Conservation (phyloP, 2,113 vertebrate species). For the Prunella himalayana region DNA sequence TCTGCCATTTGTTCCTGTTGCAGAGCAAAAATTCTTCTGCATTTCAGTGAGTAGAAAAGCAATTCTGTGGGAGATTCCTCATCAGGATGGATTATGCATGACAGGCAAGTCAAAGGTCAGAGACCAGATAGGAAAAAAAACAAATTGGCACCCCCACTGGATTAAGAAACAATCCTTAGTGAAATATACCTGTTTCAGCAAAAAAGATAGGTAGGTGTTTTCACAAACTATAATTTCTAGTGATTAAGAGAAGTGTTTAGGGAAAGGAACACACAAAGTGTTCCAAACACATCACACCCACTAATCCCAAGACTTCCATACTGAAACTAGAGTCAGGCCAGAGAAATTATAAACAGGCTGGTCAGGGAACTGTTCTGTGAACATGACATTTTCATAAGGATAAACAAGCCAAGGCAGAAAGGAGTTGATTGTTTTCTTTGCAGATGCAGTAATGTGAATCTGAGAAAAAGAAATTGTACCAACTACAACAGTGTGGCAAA, state of each 20-base stretch:
- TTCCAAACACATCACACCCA: neutral
- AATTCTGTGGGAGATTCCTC: neutral
- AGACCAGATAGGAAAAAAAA: neutral
- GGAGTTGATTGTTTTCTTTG: neutral
- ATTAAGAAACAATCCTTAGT: neutral
- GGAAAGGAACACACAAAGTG: neutral
- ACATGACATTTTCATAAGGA: neutral
- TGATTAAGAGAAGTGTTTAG: neutral
- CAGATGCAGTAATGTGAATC: neutral
- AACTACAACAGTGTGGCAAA: neutral
- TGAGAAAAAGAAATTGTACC: neutral
- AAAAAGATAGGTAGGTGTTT: neutral
- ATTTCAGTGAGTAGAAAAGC: neutral
- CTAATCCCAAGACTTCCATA: neutral
- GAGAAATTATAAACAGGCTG: neutral
- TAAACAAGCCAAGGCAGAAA: neutral
- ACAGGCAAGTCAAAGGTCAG: neutral
- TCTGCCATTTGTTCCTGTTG: fast-evolving
- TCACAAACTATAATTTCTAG: neutral
- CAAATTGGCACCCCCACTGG: fast-evolving
- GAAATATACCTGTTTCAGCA: neutral
- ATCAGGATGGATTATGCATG: neutral
- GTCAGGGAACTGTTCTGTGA: neutral
- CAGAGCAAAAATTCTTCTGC: neutral
- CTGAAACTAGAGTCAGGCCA: neutral